phyloP scores from a whole-genome alignment of 2,113 vertebrate species.

The Brachyhypopomus gauderio region DNA sequence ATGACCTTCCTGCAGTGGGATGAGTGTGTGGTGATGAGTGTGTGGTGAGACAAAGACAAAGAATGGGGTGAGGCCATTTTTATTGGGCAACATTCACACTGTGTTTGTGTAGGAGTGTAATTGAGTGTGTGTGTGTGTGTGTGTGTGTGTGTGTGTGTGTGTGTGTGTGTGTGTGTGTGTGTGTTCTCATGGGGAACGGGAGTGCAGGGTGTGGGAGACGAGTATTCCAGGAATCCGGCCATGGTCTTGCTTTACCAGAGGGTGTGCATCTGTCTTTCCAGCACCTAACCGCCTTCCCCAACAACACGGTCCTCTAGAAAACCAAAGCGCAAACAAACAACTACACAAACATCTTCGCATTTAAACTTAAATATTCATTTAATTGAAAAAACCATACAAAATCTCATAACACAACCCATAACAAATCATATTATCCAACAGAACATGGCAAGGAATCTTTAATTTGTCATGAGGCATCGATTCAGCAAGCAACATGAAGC shows the following conservation, averaged over 20 bases:
- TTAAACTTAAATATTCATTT: background rate
- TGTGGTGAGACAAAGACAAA: background rate
- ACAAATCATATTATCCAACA: background rate
- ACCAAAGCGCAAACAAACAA: constrained; percentile 43
- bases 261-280: constrained; percentile 35
- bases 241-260: constrained; percentile 59
- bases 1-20: background rate
- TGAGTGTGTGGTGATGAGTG: no score
- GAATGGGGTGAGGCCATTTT: background rate
- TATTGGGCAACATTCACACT: background rate
- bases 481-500: background rate
- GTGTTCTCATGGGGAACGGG: constrained; percentile 48
- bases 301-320: constrained; percentile 30
- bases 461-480: constrained; percentile 5
- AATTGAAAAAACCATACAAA: background rate
- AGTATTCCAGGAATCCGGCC: constrained; percentile 75
- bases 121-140: constrained; percentile 43
- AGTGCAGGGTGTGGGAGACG: constrained; percentile 70
- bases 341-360: constrained; percentile 58
- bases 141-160: no score
- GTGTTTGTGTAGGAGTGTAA: constrained; percentile 11
- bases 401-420: background rate
- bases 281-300: constrained; percentile 28
- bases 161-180: constrained; percentile 44
- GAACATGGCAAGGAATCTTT: background rate